These are phyloP conservation scores for Neodiprion lecontei DNA, from an alignment of 1,140 invertebrate genomes.

Conservation along the genomic window DNA sequence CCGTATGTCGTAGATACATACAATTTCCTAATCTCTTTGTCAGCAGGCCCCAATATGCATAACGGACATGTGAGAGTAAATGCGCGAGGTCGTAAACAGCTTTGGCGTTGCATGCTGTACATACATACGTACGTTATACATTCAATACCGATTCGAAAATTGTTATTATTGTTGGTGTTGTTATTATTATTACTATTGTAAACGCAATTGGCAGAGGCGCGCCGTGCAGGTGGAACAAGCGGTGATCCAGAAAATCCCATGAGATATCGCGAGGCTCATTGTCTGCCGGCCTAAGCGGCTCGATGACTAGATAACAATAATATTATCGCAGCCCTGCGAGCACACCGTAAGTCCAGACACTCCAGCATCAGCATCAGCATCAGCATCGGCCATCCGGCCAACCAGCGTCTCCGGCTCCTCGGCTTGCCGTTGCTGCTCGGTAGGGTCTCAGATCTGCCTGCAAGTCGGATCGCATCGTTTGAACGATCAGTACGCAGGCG, in stretches of 20 bases:
- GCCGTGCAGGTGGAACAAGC: background rate
- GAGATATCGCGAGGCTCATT: background rate
- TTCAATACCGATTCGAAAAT: too few relatives aligned
- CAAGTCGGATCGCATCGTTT: background rate
- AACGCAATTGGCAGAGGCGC: background rate
- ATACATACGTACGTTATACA: too few relatives aligned
- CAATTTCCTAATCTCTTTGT: too few relatives aligned
- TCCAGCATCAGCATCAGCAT: background rate
- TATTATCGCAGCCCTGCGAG: background rate
- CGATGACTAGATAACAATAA: background rate
- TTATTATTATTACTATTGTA: too few relatives aligned
- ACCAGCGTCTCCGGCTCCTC: background rate
- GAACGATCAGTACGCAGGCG: conserved; percentile 2
- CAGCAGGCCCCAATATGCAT: too few relatives aligned
- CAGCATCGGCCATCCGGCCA: background rate
- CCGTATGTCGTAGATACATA: too few relatives aligned
- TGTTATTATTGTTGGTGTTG: too few relatives aligned
- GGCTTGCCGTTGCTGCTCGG: background rate
- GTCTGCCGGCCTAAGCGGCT: background rate
- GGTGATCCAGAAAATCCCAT: background rate
- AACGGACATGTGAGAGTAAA: too few relatives aligned
- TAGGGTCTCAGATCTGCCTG: background rate
- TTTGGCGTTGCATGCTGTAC: too few relatives aligned
- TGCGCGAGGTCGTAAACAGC: too few relatives aligned
- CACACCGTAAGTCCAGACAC: background rate